Conservation (phyloP, 2,888 invertebrate species). For the Ceraclea dissimilis region DNA sequence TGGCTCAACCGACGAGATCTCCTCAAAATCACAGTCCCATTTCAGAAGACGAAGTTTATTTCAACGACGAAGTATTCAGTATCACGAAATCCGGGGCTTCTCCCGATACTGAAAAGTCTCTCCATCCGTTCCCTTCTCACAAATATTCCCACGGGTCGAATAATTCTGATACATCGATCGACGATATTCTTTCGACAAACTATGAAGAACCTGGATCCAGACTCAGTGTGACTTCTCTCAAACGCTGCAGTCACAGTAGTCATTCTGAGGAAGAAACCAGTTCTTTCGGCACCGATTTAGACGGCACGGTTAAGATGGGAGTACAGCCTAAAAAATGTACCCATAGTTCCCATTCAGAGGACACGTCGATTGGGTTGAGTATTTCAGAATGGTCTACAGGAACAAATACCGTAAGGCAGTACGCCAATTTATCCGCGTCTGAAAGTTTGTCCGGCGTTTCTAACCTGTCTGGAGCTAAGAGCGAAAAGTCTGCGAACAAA, state of each 20-base stretch:
- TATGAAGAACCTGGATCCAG: constrained; percentile 49
- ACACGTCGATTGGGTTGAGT: constrained; percentile 77
- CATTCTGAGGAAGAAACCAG: constrained; percentile 70
- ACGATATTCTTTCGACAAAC: constrained; percentile 53
- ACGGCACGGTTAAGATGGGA: constrained; percentile 74
- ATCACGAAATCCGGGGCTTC: constrained; percentile 51
- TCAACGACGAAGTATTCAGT: constrained; percentile 55
- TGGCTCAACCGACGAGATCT: constrained; percentile 54
- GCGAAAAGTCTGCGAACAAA: constrained; percentile 50
- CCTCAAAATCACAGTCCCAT: constrained; percentile 53
- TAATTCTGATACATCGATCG: constrained; percentile 57
- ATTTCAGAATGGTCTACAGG: constrained; percentile 86
- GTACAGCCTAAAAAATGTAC: constrained; percentile 75
- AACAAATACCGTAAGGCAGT: constrained; percentile 76
- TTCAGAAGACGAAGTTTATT: constrained; percentile 52
- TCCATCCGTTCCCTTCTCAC: constrained; percentile 38
- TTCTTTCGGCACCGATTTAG: constrained; percentile 69
- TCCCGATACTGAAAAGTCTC: constrained; percentile 48
- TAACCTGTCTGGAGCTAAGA: constrained; percentile 52
- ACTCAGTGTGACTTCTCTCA: constrained; percentile 49
- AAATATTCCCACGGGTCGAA: constrained; percentile 52
- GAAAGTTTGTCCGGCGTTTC: constrained; percentile 52
- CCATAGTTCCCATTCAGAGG: constrained; percentile 78
- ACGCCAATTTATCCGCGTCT: constrained; percentile 65
- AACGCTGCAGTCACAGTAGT: constrained; percentile 60